These are phyloP conservation scores for Anguilla megastoma DNA, from an alignment of 2,797 vertebrate genomes.

Conservation along the genomic window DNA sequence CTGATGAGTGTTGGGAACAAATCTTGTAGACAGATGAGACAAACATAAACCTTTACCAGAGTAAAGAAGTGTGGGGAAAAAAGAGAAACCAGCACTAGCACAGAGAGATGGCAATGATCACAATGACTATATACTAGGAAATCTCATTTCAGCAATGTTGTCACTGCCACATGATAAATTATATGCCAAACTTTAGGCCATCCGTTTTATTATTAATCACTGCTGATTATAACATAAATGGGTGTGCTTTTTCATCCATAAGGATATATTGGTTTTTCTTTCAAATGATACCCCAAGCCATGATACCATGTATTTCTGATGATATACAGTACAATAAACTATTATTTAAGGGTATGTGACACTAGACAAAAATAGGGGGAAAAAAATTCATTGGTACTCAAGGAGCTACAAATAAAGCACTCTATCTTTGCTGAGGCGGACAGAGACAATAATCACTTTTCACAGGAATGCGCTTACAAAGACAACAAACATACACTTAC, in stretches of 20 bases:
- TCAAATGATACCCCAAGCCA: not conserved
- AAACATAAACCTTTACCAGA: too few species aligned
- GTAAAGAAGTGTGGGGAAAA: too few species aligned
- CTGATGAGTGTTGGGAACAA: too few species aligned
- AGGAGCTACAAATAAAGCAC: not conserved
- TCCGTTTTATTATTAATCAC: too few species aligned
- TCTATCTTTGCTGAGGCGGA: not conserved
- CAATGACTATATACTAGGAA: too few species aligned
- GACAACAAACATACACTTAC: not conserved
- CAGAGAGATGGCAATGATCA: too few species aligned
- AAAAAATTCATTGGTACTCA: not conserved
- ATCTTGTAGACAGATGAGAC: too few species aligned
- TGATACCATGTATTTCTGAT: not conserved
- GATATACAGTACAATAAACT: not conserved
- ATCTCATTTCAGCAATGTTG: too few species aligned
- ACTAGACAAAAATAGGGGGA: not conserved
- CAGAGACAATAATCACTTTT: not conserved
- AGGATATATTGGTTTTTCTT: not conserved
- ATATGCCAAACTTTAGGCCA: too few species aligned
- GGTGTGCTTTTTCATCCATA: not conserved
- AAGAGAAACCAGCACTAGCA: too few species aligned
- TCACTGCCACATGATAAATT: too few species aligned
- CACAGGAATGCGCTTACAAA: not conserved
- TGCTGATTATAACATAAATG: too few species aligned
- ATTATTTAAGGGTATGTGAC: not conserved